Conservation (phyloP, 1,140 invertebrate genomes). For the Hetaerina americana region DNA sequence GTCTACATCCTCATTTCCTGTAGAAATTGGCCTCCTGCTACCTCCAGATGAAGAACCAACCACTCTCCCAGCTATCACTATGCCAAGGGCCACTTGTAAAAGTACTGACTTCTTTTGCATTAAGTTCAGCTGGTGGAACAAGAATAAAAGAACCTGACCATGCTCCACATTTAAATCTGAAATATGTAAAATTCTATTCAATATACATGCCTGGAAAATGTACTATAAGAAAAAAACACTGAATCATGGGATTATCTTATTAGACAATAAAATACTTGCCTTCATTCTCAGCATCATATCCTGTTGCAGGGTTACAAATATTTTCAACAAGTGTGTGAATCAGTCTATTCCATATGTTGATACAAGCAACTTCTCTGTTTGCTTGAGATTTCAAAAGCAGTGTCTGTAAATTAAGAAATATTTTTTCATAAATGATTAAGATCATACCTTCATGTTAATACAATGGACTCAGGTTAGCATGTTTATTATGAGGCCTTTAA, state of each 20-base stretch:
- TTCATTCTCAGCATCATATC: constrained; percentile 50
- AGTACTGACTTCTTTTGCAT: constrained; percentile 94
- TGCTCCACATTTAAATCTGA: constrained; percentile 91
- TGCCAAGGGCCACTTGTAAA: constrained; percentile 26
- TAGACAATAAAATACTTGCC: constrained; percentile 27
- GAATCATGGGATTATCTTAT: not conserved
- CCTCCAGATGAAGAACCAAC: not conserved
- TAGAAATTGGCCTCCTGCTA: not conserved
- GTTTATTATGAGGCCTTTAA: too few species aligned
- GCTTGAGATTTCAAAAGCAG: constrained; percentile 64
- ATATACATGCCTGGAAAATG: constrained; percentile 6
- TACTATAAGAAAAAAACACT: too few species aligned
- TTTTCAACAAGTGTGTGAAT: constrained; percentile 75
- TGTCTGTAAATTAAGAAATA: constrained; percentile 49
- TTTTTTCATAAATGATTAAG: too few species aligned
- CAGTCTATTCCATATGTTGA: constrained; percentile 80
- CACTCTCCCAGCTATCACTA: not conserved
- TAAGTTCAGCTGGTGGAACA: constrained; percentile 86
- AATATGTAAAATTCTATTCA: constrained; percentile 22
- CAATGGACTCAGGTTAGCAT: too few species aligned
- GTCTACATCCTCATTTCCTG: not conserved
- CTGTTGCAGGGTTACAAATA: constrained; percentile 43
- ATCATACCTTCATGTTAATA: too few species aligned
- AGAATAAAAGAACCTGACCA: constrained; percentile 79
- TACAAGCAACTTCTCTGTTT: constrained; percentile 75